Evolutionary conservation across 2,113 vertebrate species (phyloP).

Genomic region (Xenus cinereus): DNA sequence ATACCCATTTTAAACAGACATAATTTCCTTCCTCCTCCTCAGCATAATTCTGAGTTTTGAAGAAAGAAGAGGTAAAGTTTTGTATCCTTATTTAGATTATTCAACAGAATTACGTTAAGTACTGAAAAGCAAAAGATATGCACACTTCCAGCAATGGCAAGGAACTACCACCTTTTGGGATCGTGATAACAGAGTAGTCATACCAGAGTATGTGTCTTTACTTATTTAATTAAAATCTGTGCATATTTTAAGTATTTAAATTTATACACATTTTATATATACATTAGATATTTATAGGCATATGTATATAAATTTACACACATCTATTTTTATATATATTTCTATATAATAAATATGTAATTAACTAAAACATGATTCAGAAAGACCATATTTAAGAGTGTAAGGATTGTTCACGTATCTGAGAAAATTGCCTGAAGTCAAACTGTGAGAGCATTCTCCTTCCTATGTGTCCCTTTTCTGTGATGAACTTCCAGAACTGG

Average conservation of each 20-base stretch:
- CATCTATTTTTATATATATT: not conserved
- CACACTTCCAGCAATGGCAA: not conserved
- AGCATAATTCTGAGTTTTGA: not conserved
- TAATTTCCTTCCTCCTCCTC: not conserved
- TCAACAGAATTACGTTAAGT: not conserved
- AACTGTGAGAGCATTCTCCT: not conserved
- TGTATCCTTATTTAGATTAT: not conserved
- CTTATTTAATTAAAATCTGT: not conserved
- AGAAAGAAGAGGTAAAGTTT: not conserved
- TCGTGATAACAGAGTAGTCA: not conserved
- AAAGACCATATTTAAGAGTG: not conserved
- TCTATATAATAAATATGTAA: not conserved
- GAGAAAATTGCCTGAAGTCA: not conserved
- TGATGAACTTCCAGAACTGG: not conserved
- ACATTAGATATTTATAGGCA: not conserved
- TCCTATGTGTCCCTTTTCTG: not conserved
- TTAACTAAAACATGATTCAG: not conserved
- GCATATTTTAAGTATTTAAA: not conserved
- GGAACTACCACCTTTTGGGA: not conserved
- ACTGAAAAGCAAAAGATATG: not conserved
- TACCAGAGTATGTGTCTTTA: not conserved
- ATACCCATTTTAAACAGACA: not conserved
- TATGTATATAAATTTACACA: not conserved
- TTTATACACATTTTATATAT: not conserved
- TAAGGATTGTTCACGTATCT: not conserved